Base-by-base conservation (phyloP, 2,888 invertebrate genomes). In the Pecten maximus region DNA sequence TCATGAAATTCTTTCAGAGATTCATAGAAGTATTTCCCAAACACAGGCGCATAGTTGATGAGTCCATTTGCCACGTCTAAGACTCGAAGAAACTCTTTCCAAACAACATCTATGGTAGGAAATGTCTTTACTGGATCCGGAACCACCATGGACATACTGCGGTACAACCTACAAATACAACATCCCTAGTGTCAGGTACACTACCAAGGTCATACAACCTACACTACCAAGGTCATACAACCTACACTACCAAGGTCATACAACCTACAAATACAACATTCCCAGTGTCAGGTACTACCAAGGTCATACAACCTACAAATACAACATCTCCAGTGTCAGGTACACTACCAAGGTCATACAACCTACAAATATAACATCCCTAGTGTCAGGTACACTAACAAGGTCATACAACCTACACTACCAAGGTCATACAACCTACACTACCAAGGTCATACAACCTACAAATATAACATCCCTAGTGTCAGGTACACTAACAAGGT, bases 31-130 rank as follows among this genome's bases (percentile, higher is more conserved):
- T 96, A 96, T 87, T 95, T 95, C 39, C 91, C 91, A 91, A 96
- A 95, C 23, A 96, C 95, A 0, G 95, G 95, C 10, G 93, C 93
- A 89, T 96, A 94, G 89, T 93, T 93, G 19, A 96, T 91, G 6
- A 96, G 93, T n/a, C 95, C 95, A 88, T 92, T 91, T 1, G 94
- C 93, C 28, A 93, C 92, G 1, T 48, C 54, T 87, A 96, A 94
- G 23, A 94, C 92, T 0, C 91, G 89, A 87, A 93, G 91, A 90
- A 96, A 96, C 44, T 91, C 89, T 23, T 91, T 89, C 96, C 96
- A 96, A 0, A 95, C 95, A 23, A 44, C 89, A 89, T 94, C 91
- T 35, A 94, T 92, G 28, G 92, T 93, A 8, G 94, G 94, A 88
- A 94, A 94, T 0, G 89, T 91, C 15, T 87, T 88, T 0, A 92